These are phyloP conservation scores for Unio pictorum DNA, from an alignment of 2,888 invertebrate species.

Conservation along the genomic window DNA sequence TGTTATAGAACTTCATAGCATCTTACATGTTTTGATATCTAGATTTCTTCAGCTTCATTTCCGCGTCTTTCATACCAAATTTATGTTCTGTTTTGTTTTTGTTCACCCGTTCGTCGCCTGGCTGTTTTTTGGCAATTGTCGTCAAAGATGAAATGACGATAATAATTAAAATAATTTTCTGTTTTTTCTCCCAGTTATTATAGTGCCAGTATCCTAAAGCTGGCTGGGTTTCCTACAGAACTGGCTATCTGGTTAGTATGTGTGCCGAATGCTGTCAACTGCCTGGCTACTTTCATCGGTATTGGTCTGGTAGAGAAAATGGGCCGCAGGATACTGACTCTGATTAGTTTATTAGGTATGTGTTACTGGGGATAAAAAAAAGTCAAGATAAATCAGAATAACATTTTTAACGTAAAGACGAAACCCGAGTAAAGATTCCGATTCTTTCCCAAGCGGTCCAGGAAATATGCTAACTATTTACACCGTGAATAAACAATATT, in stretches of 20 bases:
- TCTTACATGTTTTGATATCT: too few relatives aligned
- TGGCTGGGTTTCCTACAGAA: conserved; percentile 71
- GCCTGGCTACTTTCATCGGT: conserved; percentile 73
- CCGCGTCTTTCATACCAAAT: background rate
- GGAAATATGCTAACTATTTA: too few relatives aligned
- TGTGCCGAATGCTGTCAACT: conserved; percentile 71
- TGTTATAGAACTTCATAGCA: too few relatives aligned
- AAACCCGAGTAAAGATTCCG: too few relatives aligned
- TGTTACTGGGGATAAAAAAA: background rate
- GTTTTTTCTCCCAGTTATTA: conserved; percentile 72
- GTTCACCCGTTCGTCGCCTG: background rate
- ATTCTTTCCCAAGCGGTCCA: too few relatives aligned
- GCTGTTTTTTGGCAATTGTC: background rate
- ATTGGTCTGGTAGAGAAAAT: conserved; percentile 73
- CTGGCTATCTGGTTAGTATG: conserved; percentile 74
- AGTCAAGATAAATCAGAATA: too few relatives aligned
- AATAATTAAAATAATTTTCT: background rate
- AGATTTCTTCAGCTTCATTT: too few relatives aligned
- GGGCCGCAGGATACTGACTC: conserved; percentile 69
- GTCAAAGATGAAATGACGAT: background rate
- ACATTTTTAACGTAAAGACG: too few relatives aligned
- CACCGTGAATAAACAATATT: too few relatives aligned
- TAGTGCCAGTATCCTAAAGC: conserved; percentile 74
- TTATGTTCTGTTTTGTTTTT: background rate
- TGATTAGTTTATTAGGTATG: conserved; percentile 64